phyloP scores from a whole-genome alignment of 2,888 invertebrate species.

The Hymenopus coronatus region DNA sequence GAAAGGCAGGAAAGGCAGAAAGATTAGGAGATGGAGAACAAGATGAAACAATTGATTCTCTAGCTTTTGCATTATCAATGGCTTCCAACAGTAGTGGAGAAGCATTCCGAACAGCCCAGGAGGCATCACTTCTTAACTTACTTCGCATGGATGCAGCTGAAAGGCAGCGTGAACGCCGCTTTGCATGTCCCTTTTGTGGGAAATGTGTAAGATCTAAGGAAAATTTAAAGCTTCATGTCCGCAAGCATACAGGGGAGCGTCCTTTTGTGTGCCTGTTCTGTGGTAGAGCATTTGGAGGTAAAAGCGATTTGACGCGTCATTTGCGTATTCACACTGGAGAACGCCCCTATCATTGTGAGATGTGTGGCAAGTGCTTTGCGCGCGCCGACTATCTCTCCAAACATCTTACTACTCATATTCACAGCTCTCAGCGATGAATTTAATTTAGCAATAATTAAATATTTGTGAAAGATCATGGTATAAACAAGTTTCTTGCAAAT shows the following conservation, averaged over 20 bases:
- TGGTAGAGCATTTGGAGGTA: slow-evolving; percentile 83
- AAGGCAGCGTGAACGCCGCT: slow-evolving; percentile 69
- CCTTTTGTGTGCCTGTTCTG: slow-evolving; percentile 91
- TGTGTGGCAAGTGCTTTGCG: slow-evolving; percentile 89
- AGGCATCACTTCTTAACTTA: slow-evolving; percentile 62
- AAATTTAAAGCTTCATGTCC: slow-evolving; percentile 81
- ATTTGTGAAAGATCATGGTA: not conserved
- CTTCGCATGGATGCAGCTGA: slow-evolving; percentile 57
- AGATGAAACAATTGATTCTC: slow-evolving; percentile 73
- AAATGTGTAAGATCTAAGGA: slow-evolving; percentile 87
- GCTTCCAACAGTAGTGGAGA: slow-evolving; percentile 40
- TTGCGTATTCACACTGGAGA: slow-evolving; percentile 86
- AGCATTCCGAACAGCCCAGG: slow-evolving; percentile 44
- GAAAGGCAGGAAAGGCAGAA: slow-evolving; percentile 38
- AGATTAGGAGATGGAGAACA: slow-evolving; percentile 56
- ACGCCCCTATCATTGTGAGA: slow-evolving; percentile 86
- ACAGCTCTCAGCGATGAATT: slow-evolving; percentile 44
- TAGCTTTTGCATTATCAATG: slow-evolving; percentile 45
- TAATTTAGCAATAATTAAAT: not conserved
- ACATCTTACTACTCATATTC: slow-evolving; percentile 87
- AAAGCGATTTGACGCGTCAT: slow-evolving; percentile 83
- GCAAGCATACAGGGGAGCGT: slow-evolving; percentile 83
- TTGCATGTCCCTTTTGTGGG: slow-evolving; percentile 86
- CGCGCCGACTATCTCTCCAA: slow-evolving; percentile 87
- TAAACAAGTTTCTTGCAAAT: not conserved